A percentile compares a stretch with the other conserved stretches of the same genome.
These are phyloP conservation scores for Mastomys natalensis DNA, from an alignment of 2,113 vertebrate genomes.

Conservation along the genomic window DNA sequence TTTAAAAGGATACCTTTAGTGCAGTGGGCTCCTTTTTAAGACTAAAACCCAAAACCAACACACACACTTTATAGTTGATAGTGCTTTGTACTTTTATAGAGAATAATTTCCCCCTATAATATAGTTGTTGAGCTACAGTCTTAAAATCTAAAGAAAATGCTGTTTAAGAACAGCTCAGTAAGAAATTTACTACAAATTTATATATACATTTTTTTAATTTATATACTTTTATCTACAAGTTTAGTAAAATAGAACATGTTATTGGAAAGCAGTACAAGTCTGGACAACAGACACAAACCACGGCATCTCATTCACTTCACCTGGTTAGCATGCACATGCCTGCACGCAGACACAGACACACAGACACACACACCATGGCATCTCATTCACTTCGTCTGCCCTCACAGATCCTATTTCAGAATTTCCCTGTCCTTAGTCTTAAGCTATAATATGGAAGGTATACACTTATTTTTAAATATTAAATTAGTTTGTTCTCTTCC, in stretches of 20 bases:
- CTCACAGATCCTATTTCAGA: background rate
- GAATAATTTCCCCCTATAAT: background rate
- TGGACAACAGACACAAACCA: background rate
- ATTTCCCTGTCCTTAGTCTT: background rate
- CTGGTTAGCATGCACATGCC: too few relatives aligned
- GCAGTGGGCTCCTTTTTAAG: slow-evolving; percentile 12
- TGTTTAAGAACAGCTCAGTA: background rate
- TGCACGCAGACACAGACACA: too few relatives aligned
- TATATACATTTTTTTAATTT: too few relatives aligned
- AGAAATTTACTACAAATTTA: slow-evolving; percentile 7
- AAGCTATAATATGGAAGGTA: slow-evolving; percentile 11
- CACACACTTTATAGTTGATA: background rate
- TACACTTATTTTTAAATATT: slow-evolving; percentile 22
- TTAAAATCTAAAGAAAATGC: slow-evolving; percentile 16
- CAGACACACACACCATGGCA: too few relatives aligned
- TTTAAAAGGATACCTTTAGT: background rate
- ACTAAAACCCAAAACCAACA: slow-evolving; percentile 47
- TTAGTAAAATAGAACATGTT: slow-evolving; percentile 24
- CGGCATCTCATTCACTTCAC: background rate
- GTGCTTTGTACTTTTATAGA: background rate
- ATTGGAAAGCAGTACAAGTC: slow-evolving; percentile 30
- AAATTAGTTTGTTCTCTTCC: slow-evolving; percentile 23
- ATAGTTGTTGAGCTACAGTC: slow-evolving; percentile 8
- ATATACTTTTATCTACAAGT: slow-evolving; percentile 19
- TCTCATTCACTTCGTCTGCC: too few relatives aligned